Percentiles rank a stretch among this genome's conserved stretches.
Evolutionary conservation across 2,888 invertebrate genomes (phyloP).

Genomic region (Pammene aurita): DNA sequence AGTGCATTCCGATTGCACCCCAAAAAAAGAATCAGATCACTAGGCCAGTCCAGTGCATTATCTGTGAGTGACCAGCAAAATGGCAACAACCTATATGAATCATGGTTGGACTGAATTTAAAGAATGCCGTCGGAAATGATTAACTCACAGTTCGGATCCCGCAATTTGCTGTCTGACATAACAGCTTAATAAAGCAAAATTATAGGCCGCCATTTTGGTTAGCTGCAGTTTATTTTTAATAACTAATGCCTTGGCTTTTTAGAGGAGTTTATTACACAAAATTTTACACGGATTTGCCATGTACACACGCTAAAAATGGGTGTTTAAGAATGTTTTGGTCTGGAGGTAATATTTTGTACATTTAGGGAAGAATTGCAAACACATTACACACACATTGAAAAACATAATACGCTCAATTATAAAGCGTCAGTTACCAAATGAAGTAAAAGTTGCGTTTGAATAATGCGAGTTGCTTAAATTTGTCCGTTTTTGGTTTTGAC

Average conservation of each 20-base stretch:
- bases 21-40: conserved; percentile 29
- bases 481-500: not conserved
- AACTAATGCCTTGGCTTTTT: conserved; percentile 8
- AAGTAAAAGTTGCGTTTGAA: not conserved
- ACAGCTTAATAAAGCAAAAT: conserved; percentile 38
- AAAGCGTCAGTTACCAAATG: not conserved
- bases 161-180: conserved; percentile 36
- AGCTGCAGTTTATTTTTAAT: conserved; percentile 17
- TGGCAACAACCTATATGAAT: conserved; percentile 50
- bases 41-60: conserved; percentile 54
- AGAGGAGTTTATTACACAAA: not conserved
- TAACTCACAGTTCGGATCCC: conserved; percentile 26
- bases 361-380: not conserved
- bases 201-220: conserved; percentile 29
- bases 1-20: conserved; percentile 29
- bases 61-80: conserved; percentile 54
- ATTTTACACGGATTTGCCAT: conserved; percentile 21
- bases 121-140: conserved; percentile 39
- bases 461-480: not conserved
- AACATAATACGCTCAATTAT: not conserved
- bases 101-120: conserved; percentile 44
- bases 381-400: not conserved
- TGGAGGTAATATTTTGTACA: not conserved
- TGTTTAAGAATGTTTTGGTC: not conserved
- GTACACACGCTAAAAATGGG: conserved; percentile 16